A percentile compares a stretch with the other conserved stretches of the same genome.
These are phyloP conservation scores for Todiramphus chloris DNA, from an alignment of 2,113 vertebrate species.

Conservation along the genomic window DNA sequence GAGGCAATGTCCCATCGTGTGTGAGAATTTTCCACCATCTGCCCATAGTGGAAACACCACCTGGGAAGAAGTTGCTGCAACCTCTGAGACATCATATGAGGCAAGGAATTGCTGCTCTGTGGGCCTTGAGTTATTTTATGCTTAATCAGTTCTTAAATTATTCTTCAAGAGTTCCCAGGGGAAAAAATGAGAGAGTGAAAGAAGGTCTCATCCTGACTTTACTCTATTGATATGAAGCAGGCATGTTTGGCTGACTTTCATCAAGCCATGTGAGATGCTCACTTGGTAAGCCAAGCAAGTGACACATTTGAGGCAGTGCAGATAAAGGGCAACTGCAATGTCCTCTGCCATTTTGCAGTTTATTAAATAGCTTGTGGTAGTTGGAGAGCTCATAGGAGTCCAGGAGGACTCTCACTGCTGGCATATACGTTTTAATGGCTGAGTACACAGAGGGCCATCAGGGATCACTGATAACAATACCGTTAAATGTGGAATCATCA, in stretches of 20 bases:
- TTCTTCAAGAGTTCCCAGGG: neutral
- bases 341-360: neutral
- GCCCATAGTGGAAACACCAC: rapidly evolving
- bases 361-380: neutral
- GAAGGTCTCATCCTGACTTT: neutral
- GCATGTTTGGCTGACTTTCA: neutral
- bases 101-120: neutral
- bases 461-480: neutral
- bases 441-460: neutral
- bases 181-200: neutral
- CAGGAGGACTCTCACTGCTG: neutral
- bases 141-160: neutral
- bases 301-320: neutral
- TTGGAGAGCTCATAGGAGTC: neutral
- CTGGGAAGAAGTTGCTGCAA: neutral
- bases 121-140: neutral
- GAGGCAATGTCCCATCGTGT: neutral
- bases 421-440: neutral
- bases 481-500: neutral
- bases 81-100: neutral
- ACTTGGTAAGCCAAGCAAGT: neutral
- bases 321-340: neutral
- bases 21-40: neutral
- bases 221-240: neutral
- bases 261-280: neutral